Base-by-base conservation (phyloP, 2,888 invertebrate species). In the Autographa gamma region DNA sequence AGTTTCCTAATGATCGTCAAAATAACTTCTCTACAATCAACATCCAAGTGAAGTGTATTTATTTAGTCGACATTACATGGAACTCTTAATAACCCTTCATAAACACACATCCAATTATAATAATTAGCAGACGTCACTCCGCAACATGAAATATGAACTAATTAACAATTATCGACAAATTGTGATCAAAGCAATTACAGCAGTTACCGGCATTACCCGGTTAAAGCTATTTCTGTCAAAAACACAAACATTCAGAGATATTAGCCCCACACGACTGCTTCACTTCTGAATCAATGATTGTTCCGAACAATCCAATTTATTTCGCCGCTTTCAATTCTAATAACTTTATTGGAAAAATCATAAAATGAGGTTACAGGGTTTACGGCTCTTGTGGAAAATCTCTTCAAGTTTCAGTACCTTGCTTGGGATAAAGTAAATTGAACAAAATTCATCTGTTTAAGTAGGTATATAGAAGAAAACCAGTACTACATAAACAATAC, bases 281-380 rank as follows among this genome's bases (percentile, higher is more conserved):
- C 14, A 9, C 13, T 60, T 65, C 69, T 59, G 48, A 60, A 60
- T 58, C 25, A 60, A 34, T 60, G 19, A 66, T 65, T 32, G 58
- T 60, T 60, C 43, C 13, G 59, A 59, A 32, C 65, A 43, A 72
- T 70, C 60, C 73, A 71, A 79, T 79, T 68, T 59, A 70, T 68
- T 60, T 61, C 48, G 48, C 31, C 56, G 48, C 71, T 76, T 70
- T 69, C 41, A 62, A 67, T 71, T 75, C 76, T 72, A 70, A 69
- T 74, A 69, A 70, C 63, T 73, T 69, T 71, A 72, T 71, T 68
- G 71, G 61, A 67, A 66, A 71, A 66, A 34, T 62, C 62, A 16
- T 62, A 52, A 68, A 68, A 54, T 66, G 73, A 64, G 62, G 38
- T 64, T 65, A 32, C 54, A 68, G 56, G 11, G 34, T 69, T 32